A percentile compares a stretch with the other conserved stretches of the same genome.
These are phyloP conservation scores for Myotis yumanensis DNA, from an alignment of 2,113 vertebrate genomes.

Conservation along the genomic window DNA sequence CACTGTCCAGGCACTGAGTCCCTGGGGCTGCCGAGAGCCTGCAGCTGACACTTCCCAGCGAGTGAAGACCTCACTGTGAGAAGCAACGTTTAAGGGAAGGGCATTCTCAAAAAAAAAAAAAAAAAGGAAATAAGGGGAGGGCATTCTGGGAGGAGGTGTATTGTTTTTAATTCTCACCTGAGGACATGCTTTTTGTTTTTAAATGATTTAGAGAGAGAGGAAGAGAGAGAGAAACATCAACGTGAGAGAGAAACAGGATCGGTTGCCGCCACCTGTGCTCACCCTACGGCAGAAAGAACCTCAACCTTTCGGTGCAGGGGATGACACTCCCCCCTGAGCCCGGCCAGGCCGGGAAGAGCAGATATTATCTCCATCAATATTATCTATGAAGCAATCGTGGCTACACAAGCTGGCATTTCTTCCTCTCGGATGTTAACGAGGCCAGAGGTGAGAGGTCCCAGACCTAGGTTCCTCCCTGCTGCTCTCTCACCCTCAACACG, in stretches of 20 bases:
- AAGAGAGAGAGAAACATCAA: too few relatives aligned
- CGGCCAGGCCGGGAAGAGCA: not conserved
- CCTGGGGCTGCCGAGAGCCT: not conserved
- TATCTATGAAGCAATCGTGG: too few relatives aligned
- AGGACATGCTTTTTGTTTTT: too few relatives aligned
- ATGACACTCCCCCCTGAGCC: too few relatives aligned
- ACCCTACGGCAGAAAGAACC: too few relatives aligned
- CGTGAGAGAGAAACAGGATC: too few relatives aligned
- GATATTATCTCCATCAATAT: not conserved
- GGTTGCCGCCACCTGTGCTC: too few relatives aligned
- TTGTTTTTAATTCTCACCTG: not conserved
- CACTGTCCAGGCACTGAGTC: not conserved
- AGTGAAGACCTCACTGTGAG: not conserved
- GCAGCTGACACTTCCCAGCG: not conserved
- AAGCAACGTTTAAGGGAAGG: not conserved
- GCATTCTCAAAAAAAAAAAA: not conserved
- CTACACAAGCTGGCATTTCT: not conserved
- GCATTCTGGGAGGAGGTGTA: not conserved
- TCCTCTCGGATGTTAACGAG: not conserved
- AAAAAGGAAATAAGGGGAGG: too few relatives aligned
- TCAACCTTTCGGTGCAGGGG: too few relatives aligned
- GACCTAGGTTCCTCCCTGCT: not conserved
- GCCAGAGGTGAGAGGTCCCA: not conserved
- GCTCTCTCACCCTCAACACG: not conserved
- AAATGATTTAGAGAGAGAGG: too few relatives aligned